These are phyloP conservation scores for Branchellion lobata DNA, from an alignment of 2,888 invertebrate species.

Conservation along the genomic window DNA sequence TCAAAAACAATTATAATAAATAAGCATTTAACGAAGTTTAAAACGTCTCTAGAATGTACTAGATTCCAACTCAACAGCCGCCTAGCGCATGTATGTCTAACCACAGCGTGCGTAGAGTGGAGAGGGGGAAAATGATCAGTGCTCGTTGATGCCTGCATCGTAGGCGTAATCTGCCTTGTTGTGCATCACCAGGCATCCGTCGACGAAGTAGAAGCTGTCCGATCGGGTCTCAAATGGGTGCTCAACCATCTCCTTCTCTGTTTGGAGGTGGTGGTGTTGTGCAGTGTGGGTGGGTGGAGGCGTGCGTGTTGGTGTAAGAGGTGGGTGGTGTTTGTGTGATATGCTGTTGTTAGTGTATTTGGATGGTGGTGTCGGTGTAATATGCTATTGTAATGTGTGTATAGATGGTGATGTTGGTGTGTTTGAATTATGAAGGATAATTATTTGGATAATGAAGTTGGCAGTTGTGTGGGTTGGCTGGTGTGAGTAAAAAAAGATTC, in stretches of 20 bases:
- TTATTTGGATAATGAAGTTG: background rate
- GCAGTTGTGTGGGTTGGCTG: background rate
- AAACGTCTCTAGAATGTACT: too few relatives aligned
- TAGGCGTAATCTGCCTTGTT: conserved; percentile 99
- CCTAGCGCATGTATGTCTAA: too few relatives aligned
- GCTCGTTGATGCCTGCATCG: conserved; percentile 55
- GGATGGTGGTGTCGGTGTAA: too few relatives aligned
- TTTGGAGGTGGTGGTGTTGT: background rate
- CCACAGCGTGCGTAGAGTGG: too few relatives aligned
- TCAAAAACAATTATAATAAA: too few relatives aligned
- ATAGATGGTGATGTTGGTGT: background rate
- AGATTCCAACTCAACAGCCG: too few relatives aligned
- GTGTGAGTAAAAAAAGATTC: background rate
- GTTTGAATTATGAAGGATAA: background rate
- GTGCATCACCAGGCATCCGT: conserved; percentile 94
- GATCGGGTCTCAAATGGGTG: conserved; percentile 94
- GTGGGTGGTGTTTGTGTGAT: too few relatives aligned
- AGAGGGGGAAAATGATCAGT: too few relatives aligned
- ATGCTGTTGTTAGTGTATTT: too few relatives aligned
- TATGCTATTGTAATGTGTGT: background rate
- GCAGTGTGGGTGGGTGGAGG: too few relatives aligned
- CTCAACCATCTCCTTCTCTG: conserved; percentile 90
- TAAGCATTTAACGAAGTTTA: too few relatives aligned
- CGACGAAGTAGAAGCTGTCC: conserved; percentile 98
- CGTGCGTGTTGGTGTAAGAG: too few relatives aligned